Evolutionary conservation across 2,113 vertebrate species (phyloP).

Genomic region (Misgurnus mizolepis): DNA sequence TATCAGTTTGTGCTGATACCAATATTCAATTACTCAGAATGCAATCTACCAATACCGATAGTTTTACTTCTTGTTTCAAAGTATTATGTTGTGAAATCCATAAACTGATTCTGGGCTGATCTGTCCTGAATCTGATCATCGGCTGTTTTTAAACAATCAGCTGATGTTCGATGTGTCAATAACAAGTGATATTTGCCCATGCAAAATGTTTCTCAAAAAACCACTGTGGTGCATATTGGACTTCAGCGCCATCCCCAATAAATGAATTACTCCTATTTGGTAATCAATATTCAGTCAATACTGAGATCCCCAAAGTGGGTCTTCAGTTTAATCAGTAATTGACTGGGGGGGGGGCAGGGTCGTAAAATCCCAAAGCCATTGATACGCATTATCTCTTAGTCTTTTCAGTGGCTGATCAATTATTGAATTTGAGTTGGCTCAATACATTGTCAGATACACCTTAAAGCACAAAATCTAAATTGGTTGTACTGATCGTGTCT

Average conservation of each 20-base stretch:
- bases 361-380: background rate
- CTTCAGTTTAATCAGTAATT: conserved; percentile 9
- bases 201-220: background rate
- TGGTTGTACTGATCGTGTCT: too few relatives aligned
- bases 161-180: too few relatives aligned
- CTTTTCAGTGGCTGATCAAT: background rate
- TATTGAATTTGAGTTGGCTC: background rate
- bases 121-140: too few relatives aligned
- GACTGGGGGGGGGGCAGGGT: background rate
- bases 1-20: too few relatives aligned
- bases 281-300: conserved; percentile 21
- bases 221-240: background rate
- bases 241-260: background rate
- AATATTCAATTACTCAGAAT: too few relatives aligned
- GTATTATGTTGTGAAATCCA: too few relatives aligned
- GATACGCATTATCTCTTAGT: background rate
- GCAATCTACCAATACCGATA: too few relatives aligned
- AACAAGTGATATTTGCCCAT: too few relatives aligned
- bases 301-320: background rate
- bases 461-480: too few relatives aligned
- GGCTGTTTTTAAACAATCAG: too few relatives aligned
- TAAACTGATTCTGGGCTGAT: too few relatives aligned
- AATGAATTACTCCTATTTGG: background rate
- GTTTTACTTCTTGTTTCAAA: too few relatives aligned
- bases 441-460: background rate